Evolutionary conservation across 1,140 invertebrate species (phyloP), one percentile per base, ranked within the genome.

Genomic region (Euwallacea fornicatus): DNA sequence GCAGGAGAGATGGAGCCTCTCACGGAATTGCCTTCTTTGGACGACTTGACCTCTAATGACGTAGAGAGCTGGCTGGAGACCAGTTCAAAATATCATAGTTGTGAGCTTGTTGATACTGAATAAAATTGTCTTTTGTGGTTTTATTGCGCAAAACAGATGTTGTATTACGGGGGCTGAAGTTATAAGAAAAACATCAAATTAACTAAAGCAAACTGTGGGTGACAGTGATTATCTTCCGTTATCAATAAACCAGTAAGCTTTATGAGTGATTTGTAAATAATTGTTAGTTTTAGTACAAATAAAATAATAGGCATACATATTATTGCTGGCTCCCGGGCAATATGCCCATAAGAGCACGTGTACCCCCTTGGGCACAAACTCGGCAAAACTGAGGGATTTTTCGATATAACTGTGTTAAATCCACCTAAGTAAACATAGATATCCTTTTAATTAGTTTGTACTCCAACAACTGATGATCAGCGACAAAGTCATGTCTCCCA

Each of bases 21-120:
- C 9, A 88, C 86, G 2, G 86, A 88, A 75, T 78, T 87, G 16
- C 85, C 86, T 0, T 90, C 88, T 0, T 86, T 83, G 11, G 89
- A 90, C 69, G 89, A 90, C 75, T 77, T 90, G 6, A 86, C 86
- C 0, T 87, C 86, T 7, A 83, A 80, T 54, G 86, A 86, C 33
- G 84, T 88, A 1, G 89, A 91, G 74, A 89, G 86, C 75, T 90
- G 89, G 84, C 82, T 89, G 4, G 89, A 91, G 73, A 89, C 88
- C 0, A 89, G 88, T 42, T 90, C 89, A 50, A 90, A 91, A 77
- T 91, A 90, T 76, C 89, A 91, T 78, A 90, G 86, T 76, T 90
- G 89, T 72, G 89, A 91, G 79, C 83, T 89, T 9, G 88, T 89
- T 0, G 88, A 88, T 76, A 87, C 85, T 62, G 86, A 88, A 58